These are phyloP conservation scores for Aurelia coerulea DNA, from an alignment of 30 jellyfish, hydroid and myxozoan genomes.

Conservation along the genomic window DNA sequence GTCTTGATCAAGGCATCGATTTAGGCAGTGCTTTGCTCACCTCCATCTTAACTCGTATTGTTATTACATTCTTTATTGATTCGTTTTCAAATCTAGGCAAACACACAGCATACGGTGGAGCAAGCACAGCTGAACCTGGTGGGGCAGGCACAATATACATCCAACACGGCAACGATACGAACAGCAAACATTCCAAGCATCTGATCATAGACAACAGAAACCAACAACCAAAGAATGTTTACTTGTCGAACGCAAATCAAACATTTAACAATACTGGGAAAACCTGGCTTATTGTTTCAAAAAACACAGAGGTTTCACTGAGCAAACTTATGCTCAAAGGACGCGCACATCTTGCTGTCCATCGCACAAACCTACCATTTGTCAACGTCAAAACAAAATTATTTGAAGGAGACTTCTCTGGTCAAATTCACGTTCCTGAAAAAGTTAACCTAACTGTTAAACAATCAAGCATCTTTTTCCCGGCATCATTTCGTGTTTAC, in stretches of 20 bases:
- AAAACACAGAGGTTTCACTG: conserved; percentile 5
- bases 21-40: background rate
- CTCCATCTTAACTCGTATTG: background rate
- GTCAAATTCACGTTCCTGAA: conserved; percentile 57
- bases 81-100: conserved; percentile 7
- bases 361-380: background rate
- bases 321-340: conserved; percentile 33
- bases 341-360: conserved; percentile 46
- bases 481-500: conserved; percentile 72
- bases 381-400: conserved; percentile 1
- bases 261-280: conserved; percentile 45
- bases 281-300: conserved; percentile 37
- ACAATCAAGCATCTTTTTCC: conserved; percentile 38
- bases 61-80: background rate
- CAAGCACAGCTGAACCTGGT: conserved; percentile 56
- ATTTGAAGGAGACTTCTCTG: conserved; percentile 60
- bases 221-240: conserved; percentile 56
- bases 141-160: conserved; percentile 65
- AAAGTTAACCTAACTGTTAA: conserved; percentile 17
- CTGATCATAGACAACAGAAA: conserved; percentile 48
- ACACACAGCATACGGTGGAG: conserved; percentile 56
- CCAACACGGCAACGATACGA: conserved; percentile 34
- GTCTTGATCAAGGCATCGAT: too few species aligned
- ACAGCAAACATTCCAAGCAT: background rate
- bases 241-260: conserved; percentile 30